Percentiles rank a stretch among this genome's conserved stretches.
These are phyloP conservation scores for Leuciscus idus DNA, from an alignment of 2,113 vertebrate species.

Conservation along the genomic window DNA sequence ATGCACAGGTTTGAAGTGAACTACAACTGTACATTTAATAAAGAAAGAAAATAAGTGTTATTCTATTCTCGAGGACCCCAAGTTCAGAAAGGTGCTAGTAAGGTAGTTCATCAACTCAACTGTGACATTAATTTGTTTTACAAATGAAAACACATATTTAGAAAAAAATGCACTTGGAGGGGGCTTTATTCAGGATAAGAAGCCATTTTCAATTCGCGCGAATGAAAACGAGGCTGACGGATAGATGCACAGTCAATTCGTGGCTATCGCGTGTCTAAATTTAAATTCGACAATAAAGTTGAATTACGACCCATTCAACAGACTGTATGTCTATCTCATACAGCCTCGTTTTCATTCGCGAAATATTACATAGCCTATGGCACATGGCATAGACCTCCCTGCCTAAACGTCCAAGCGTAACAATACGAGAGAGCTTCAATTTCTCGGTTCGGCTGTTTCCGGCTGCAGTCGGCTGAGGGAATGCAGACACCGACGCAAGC, in stretches of 20 bases:
- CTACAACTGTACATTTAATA: not conserved
- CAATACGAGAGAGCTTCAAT: not conserved
- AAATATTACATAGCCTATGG: too few relatives aligned
- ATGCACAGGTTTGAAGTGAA: not conserved
- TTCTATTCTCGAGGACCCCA: not conserved
- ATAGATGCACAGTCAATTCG: too few relatives aligned
- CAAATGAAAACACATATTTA: not conserved
- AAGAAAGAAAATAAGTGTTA: not conserved
- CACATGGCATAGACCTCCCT: not conserved
- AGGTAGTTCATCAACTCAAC: not conserved
- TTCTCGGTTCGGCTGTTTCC: slow-evolving; percentile 48
- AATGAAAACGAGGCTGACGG: too few relatives aligned
- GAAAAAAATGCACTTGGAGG: too few relatives aligned
- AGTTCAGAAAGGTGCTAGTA: not conserved
- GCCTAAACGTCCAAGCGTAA: not conserved
- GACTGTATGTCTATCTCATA: not conserved
- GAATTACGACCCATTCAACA: not conserved
- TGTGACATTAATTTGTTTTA: not conserved
- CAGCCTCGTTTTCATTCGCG: not conserved
- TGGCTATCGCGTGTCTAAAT: too few relatives aligned
- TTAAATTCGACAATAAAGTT: too few relatives aligned
- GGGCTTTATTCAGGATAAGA: too few relatives aligned
- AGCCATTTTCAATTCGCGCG: too few relatives aligned
- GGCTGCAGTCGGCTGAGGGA: slow-evolving; percentile 44
- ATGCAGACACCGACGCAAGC: slow-evolving; percentile 53